phyloP scores from a whole-genome alignment of 2,797 vertebrate species.

The Phoebastria nigripes region DNA sequence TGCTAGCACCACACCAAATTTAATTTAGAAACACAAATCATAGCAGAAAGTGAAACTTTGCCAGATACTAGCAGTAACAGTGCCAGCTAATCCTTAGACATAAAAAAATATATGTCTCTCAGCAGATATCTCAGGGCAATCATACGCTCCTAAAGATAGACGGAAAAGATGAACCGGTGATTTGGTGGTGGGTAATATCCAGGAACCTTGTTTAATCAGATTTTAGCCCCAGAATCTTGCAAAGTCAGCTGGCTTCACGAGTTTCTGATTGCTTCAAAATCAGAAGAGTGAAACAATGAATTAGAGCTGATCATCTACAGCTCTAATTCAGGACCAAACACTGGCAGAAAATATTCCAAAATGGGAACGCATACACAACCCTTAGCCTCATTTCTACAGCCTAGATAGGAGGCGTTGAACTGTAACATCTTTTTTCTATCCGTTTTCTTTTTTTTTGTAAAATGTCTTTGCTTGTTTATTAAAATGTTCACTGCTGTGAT shows the following conservation, averaged over 20 bases:
- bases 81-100: conserved; percentile 10
- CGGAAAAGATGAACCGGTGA: not conserved
- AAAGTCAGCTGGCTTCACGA: not conserved
- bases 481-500: conserved; percentile 54
- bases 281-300: conserved; percentile 20
- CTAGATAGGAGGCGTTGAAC: not conserved
- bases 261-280: conserved; percentile 53
- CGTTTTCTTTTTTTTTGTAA: not conserved
- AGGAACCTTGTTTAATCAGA: conserved; percentile 27
- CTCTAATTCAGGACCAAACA: not conserved
- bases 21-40: conserved; percentile 44
- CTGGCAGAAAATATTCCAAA: conserved; percentile 12
- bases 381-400: not conserved
- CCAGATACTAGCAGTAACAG: not conserved
- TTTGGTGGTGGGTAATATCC: conserved; percentile 2
- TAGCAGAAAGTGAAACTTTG: conserved; percentile 10
- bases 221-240: conserved; percentile 21
- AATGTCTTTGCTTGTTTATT: conserved; percentile 48
- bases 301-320: conserved; percentile 9
- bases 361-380: not conserved
- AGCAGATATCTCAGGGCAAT: conserved; percentile 17
- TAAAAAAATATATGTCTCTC: not conserved
- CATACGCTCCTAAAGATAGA: not conserved
- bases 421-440: conserved; percentile 1
- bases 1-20: conserved; percentile 1